Evolutionary conservation across 2,113 vertebrate species (phyloP).

Genomic region (Tympanuchus pallidicinctus): DNA sequence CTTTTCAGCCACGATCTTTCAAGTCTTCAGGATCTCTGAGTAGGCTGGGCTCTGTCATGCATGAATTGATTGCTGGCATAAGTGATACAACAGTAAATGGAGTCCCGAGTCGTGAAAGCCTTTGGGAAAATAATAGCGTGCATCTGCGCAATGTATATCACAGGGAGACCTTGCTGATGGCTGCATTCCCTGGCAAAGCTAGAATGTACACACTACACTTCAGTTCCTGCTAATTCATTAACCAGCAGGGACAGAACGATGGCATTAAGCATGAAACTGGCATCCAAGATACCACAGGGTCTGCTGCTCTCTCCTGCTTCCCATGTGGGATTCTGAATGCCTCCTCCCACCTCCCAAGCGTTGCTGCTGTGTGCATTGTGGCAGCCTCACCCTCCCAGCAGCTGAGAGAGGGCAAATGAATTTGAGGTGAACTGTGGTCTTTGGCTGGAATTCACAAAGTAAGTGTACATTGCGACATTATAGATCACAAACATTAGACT

Average conservation of each 20-base stretch:
- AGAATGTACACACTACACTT: not conserved
- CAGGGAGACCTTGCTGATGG: not conserved
- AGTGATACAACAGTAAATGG: not conserved
- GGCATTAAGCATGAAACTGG: fast-evolving
- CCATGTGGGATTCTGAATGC: not conserved
- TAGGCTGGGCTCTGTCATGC: not conserved
- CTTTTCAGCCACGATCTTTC: not conserved
- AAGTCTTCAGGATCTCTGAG: not conserved
- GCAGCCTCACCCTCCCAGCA: not conserved
- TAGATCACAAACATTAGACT: not conserved
- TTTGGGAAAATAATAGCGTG: not conserved
- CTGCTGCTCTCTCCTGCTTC: not conserved
- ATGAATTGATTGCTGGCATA: not conserved
- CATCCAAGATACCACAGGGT: not conserved
- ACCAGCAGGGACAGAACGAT: not conserved
- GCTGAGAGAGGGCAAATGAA: not conserved
- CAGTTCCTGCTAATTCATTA: not conserved
- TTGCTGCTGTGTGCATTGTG: not conserved
- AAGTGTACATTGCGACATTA: not conserved
- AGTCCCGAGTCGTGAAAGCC: not conserved
- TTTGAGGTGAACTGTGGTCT: not conserved
- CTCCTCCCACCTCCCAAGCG: not conserved
- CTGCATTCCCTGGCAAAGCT: not conserved
- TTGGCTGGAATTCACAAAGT: not conserved
- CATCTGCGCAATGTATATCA: not conserved